Percentiles rank a stretch among this genome's conserved stretches.
Conservation (phyloP, 2,113 vertebrate genomes). For the Leucoraja erinaceus region DNA sequence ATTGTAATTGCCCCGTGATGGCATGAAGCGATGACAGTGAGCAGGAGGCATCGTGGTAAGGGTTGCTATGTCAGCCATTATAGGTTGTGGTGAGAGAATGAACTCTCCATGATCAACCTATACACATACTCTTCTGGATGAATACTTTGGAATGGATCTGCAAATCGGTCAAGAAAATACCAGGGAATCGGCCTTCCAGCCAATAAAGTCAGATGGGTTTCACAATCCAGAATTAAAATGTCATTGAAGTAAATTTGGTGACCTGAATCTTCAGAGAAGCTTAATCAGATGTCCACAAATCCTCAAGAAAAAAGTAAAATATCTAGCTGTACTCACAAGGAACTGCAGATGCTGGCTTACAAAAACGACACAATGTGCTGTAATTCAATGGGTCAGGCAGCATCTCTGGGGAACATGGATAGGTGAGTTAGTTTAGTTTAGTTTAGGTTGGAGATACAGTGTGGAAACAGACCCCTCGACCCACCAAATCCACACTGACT, state of each 20-base stretch:
- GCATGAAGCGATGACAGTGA: not conserved
- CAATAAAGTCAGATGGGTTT: not conserved
- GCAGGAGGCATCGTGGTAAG: not conserved
- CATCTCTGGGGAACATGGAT: no score
- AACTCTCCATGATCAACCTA: not conserved
- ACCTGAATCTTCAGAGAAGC: not conserved
- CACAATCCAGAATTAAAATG: not conserved
- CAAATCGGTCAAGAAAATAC: no score
- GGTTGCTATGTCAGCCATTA: not conserved
- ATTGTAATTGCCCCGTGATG: not conserved
- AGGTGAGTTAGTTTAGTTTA: no score
- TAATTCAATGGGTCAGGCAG: no score
- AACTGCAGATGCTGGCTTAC: no score
- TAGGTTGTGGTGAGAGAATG: not conserved
- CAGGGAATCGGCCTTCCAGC: not conserved
- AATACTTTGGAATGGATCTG: no score
- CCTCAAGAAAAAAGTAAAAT: no score
- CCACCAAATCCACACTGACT: no score
- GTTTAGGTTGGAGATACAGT: no score
- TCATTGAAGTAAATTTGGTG: not conserved
- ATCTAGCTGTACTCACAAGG: no score
- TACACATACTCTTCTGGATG: not conserved
- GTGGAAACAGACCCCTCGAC: no score
- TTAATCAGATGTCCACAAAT: not conserved
- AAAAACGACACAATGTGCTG: no score